Percentiles rank a stretch among this genome's conserved stretches.
These are phyloP conservation scores for Neoniphon sammara DNA, from an alignment of 2,797 vertebrate species.

Conservation along the genomic window DNA sequence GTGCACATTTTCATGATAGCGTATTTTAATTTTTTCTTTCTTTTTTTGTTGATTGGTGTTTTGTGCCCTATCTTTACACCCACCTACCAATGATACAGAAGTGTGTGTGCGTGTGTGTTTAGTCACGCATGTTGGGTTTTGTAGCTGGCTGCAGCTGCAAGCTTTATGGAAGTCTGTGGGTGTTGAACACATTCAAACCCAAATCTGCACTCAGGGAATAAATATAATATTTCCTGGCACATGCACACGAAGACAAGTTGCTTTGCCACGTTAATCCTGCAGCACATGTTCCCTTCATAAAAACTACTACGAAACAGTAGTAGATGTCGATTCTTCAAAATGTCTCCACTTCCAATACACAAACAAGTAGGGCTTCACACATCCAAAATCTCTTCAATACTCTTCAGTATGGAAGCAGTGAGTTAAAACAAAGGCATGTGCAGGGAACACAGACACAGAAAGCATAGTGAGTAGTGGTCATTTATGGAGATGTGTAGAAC, in stretches of 20 bases:
- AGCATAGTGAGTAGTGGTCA: conserved; percentile 12
- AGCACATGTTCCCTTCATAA: conserved; percentile 2
- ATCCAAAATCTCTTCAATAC: conserved; percentile 21
- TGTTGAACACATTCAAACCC: background rate
- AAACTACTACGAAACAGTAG: background rate
- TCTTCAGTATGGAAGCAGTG: conserved; percentile 4
- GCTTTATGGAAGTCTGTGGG: conserved; percentile 7
- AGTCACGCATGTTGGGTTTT: conserved; percentile 9
- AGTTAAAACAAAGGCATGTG: conserved; percentile 16
- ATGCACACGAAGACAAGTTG: conserved; percentile 3
- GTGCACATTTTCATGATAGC: conserved; percentile 39
- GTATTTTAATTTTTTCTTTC: background rate
- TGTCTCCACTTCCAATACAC: conserved; percentile 36
- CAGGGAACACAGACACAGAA: conserved; percentile 25
- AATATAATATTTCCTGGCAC: conserved; percentile 4
- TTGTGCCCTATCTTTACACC: conserved; percentile 9
- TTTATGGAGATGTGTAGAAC: conserved; percentile 56
- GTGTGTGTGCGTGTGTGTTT: conserved; percentile 3
- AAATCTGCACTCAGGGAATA: conserved; percentile 4
- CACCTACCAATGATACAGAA: conserved; percentile 42
- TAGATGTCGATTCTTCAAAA: conserved; percentile 4
- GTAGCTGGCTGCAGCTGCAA: conserved; percentile 19
- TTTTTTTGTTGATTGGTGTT: background rate
- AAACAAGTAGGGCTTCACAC: conserved; percentile 12
- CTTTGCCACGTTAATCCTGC: conserved; percentile 5